These are phyloP conservation scores for Esox lucius DNA, from an alignment of 2,797 vertebrate species.

Conservation along the genomic window DNA sequence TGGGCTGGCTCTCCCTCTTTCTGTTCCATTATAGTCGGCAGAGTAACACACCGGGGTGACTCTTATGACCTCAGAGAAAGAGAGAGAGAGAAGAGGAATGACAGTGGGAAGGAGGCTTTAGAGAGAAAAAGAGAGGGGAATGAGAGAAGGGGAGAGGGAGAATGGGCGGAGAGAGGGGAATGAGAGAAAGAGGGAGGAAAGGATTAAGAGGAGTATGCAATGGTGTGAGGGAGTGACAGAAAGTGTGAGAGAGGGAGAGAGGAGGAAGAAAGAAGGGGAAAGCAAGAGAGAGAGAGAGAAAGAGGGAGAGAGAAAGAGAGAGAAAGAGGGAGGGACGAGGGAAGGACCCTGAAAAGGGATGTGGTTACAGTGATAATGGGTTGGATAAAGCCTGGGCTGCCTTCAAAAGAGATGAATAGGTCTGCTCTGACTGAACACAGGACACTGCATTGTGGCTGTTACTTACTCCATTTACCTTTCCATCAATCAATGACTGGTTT, in stretches of 20 bases:
- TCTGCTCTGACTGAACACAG: conserved; percentile 3
- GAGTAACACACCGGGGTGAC: conserved; percentile 22
- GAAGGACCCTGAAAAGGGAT: conserved; percentile 21
- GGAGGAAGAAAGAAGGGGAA: background rate
- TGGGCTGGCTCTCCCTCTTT: background rate
- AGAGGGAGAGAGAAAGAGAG: background rate
- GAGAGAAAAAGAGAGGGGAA: too few species aligned
- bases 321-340: background rate
- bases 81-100: too few species aligned
- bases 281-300: background rate
- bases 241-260: too few species aligned
- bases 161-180: too few species aligned
- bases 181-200: too few species aligned
- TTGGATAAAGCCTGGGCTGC: conserved; percentile 4
- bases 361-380: conserved; percentile 42
- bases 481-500: conserved; percentile 49
- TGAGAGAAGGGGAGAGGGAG: background rate
- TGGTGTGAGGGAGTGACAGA: background rate
- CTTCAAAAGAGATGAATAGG: conserved; percentile 37
- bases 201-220: too few species aligned
- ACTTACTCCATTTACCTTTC: conserved; percentile 46
- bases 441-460: conserved; percentile 48
- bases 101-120: too few species aligned
- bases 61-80: background rate
- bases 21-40: background rate